A percentile compares a stretch with the other conserved stretches of the same genome.
Conservation (phyloP, 2,888 invertebrate genomes). For the Liodrosophila aerea region DNA sequence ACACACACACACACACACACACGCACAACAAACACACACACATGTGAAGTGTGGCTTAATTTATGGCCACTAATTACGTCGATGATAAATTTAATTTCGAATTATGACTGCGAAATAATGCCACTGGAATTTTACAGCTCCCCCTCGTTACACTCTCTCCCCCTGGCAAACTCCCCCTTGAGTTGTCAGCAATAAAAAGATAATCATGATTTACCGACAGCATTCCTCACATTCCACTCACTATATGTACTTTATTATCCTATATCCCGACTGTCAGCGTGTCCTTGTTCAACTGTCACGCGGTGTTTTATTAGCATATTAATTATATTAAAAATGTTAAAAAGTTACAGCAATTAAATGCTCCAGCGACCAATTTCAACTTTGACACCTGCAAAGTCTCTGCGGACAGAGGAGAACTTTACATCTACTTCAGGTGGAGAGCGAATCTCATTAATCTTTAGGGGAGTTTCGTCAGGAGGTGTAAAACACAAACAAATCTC, state of each 20-base stretch:
- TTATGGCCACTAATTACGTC: conserved; percentile 80
- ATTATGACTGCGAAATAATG: conserved; percentile 44
- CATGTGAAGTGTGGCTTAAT: conserved; percentile 52
- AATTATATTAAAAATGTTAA: conserved; percentile 43
- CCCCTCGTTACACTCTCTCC: no score
- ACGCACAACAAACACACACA: no score
- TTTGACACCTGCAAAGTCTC: conserved; percentile 65
- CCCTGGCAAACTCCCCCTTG: neutral
- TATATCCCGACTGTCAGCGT: conserved; percentile 34
- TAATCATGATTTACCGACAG: conserved; percentile 69
- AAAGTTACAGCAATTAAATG: conserved; percentile 58
- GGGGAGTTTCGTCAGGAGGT: conserved; percentile 13
- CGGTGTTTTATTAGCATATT: conserved; percentile 77
- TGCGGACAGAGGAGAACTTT: conserved; percentile 20
- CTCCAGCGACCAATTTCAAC: conserved; percentile 50
- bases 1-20: conserved; percentile 7
- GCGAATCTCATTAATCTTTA: conserved; percentile 72
- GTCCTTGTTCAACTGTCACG: conserved; percentile 58
- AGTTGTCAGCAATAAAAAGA: conserved; percentile 62
- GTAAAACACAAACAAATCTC: conserved; percentile 75
- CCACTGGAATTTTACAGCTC: conserved; percentile 29
- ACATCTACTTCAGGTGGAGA: conserved; percentile 20
- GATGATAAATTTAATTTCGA: conserved; percentile 79
- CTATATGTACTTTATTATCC: conserved; percentile 40
- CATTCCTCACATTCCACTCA: conserved; percentile 38